Evolutionary conservation across 1,140 invertebrate genomes (phyloP).

Genomic region (Trypoxylus dichotomus): DNA sequence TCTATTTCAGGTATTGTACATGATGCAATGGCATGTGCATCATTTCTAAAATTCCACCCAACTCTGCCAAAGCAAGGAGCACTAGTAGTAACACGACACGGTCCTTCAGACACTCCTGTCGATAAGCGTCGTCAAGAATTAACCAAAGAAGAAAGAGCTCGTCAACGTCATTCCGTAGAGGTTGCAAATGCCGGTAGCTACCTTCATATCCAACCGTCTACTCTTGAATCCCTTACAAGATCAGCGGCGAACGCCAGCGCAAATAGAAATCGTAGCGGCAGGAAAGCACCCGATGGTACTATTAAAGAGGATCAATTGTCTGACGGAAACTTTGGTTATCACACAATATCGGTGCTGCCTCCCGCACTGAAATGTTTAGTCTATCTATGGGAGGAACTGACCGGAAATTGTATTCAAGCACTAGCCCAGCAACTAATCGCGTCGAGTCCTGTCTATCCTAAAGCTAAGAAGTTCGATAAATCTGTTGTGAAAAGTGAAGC

Average conservation of each 20-base stretch:
- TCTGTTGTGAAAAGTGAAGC: constrained; percentile 43
- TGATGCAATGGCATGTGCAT: constrained; percentile 96
- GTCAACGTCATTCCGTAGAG: constrained; percentile 85
- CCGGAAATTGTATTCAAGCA: constrained; percentile 66
- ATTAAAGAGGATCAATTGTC: constrained; percentile 63
- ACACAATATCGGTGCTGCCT: constrained; percentile 74
- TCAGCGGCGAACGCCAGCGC: constrained; percentile 74
- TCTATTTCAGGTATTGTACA: constrained; percentile 76
- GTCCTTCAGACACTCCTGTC: constrained; percentile 38
- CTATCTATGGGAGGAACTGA: constrained; percentile 88
- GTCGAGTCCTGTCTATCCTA: constrained; percentile 55
- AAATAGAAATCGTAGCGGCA: constrained; percentile 59
- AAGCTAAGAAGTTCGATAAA: constrained; percentile 47
- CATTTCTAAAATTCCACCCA: constrained; percentile 94
- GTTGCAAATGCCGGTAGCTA: constrained; percentile 75
- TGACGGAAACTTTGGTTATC: constrained; percentile 48
- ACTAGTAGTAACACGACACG: constrained; percentile 66
- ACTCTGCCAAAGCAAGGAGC: constrained; percentile 79
- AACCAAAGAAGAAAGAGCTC: constrained; percentile 62
- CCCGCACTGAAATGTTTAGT: constrained; percentile 83
- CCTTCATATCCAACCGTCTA: constrained; percentile 76
- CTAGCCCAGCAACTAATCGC: constrained; percentile 62
- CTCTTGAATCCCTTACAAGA: constrained; percentile 72
- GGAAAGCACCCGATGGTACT: constrained; percentile 57
- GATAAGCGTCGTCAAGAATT: constrained; percentile 57